phyloP scores from a whole-genome alignment of 2,113 vertebrate genomes.

The Steatornis caripensis region DNA sequence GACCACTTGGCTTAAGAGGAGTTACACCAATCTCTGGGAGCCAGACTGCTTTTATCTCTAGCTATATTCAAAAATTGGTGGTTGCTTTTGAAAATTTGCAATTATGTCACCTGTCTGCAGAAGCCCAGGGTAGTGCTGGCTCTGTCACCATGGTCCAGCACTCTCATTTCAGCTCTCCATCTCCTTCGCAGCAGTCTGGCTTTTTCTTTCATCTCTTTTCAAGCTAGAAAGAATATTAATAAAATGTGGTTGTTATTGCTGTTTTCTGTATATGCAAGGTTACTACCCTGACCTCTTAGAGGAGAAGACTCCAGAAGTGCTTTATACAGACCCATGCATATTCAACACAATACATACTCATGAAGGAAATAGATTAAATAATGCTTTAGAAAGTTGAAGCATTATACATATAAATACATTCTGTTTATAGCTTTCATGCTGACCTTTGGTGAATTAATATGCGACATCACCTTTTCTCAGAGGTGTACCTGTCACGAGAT shows the following conservation, averaged over 20 bases:
- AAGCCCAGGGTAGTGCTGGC: background rate
- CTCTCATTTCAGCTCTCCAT: background rate
- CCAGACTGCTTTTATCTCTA: background rate
- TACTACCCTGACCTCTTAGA: conserved; percentile 7
- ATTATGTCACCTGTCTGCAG: background rate
- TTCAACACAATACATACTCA: conserved; percentile 38
- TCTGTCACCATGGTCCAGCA: background rate
- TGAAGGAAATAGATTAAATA: conserved; percentile 60
- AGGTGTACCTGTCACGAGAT: conserved; percentile 35
- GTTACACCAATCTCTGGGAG: background rate
- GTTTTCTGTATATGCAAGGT: background rate
- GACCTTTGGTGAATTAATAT: conserved; percentile 59
- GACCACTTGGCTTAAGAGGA: background rate
- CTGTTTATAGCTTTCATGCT: conserved; percentile 28
- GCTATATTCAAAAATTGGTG: background rate
- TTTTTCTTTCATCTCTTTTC: background rate
- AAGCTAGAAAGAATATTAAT: background rate
- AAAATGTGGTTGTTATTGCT: background rate
- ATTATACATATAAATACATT: conserved; percentile 33
- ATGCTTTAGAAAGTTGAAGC: conserved; percentile 10
- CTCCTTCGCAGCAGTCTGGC: background rate
- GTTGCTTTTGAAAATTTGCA: background rate
- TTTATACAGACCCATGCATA: conserved; percentile 29
- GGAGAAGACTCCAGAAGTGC: background rate
- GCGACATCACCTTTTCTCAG: conserved; percentile 3